These are phyloP conservation scores for Scyliorhinus canicula DNA, from an alignment of 2,797 vertebrate genomes.

Conservation along the genomic window DNA sequence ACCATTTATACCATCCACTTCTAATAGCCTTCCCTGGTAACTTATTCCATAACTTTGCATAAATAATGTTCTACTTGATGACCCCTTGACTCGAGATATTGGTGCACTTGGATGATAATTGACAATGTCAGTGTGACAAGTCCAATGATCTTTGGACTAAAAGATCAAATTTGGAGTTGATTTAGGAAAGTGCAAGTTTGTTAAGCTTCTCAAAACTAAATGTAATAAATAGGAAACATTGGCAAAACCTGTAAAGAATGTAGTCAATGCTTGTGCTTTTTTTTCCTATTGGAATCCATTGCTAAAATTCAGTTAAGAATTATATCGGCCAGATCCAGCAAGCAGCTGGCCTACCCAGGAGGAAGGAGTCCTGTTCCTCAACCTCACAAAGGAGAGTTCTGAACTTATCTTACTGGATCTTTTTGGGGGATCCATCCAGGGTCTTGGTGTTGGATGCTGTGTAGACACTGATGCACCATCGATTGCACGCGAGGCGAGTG, in stretches of 20 bases:
- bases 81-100: neutral
- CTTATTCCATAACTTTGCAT: neutral
- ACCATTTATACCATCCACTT: neutral
- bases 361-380: neutral
- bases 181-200: neutral
- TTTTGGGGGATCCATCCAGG: neutral
- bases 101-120: neutral
- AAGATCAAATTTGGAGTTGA: neutral
- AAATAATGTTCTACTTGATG: neutral
- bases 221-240: neutral
- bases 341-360: neutral
- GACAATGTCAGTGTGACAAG: neutral
- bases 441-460: neutral
- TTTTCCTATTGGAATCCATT: neutral
- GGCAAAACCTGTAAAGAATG: neutral
- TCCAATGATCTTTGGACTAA: neutral
- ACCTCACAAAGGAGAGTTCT: neutral
- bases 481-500: no score
- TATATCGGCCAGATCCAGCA: neutral
- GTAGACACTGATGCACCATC: no score
- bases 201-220: neutral
- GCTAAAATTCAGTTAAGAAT: neutral
- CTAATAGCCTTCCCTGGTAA: neutral
- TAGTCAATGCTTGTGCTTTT: neutral
- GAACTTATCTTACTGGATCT: neutral